A percentile compares a stretch with the other conserved stretches of the same genome.
These are phyloP conservation scores for Cricetomys ansorgei DNA, from an alignment of 2,113 vertebrate genomes.

Conservation along the genomic window DNA sequence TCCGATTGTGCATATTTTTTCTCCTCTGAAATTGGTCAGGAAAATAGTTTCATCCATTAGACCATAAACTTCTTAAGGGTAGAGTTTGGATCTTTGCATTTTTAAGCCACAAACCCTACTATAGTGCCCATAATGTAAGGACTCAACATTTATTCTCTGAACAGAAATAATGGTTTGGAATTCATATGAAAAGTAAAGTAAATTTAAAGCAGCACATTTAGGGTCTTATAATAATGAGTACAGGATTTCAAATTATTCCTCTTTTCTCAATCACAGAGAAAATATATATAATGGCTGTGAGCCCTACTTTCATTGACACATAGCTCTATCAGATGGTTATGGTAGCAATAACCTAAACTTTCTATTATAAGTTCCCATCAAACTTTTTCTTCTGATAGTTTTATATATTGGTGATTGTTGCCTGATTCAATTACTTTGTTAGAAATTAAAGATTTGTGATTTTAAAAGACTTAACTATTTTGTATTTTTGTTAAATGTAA, in stretches of 20 bases:
- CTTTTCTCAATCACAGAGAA: background rate
- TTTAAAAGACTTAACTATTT: background rate
- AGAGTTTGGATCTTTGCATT: background rate
- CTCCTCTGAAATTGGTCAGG: background rate
- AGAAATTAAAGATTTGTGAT: background rate
- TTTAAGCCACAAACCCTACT: background rate
- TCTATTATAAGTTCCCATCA: background rate
- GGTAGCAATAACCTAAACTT: background rate
- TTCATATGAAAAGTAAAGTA: conserved; percentile 10
- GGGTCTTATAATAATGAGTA: conserved; percentile 16
- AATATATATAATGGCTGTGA: background rate
- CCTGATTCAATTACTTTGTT: background rate
- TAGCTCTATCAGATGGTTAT: background rate
- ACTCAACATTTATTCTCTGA: conserved; percentile 37
- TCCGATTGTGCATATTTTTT: background rate
- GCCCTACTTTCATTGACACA: background rate
- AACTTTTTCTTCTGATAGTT: background rate
- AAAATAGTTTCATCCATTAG: background rate
- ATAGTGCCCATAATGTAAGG: background rate
- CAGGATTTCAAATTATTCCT: conserved; percentile 32
- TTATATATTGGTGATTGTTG: background rate
- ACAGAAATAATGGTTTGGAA: conserved; percentile 45
- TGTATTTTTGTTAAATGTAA: conserved; percentile 10
- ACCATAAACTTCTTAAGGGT: background rate
- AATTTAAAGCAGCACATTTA: conserved; percentile 11